Percentiles rank a stretch among this genome's conserved stretches.
Conservation (phyloP, 2,888 invertebrate species). For the Conomelus anceps region DNA sequence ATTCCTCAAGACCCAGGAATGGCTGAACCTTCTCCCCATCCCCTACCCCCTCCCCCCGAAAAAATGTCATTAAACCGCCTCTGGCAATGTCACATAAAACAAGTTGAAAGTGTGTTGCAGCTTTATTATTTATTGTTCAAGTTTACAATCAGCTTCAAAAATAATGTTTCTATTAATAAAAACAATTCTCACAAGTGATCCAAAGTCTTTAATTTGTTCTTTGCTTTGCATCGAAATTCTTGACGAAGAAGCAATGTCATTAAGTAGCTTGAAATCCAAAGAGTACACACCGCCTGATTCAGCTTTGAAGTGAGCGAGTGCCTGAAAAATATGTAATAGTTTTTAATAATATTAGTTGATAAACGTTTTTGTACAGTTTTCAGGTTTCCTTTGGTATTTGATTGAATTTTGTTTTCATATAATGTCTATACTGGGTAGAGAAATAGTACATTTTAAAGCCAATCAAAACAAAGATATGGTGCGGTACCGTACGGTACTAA, state of each 20-base stretch:
- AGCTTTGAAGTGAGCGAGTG: constrained; percentile 49
- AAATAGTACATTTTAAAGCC: too few relatives aligned
- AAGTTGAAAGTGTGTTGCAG: background rate
- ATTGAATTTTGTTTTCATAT: too few relatives aligned
- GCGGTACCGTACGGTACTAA: too few relatives aligned
- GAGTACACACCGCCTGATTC: constrained; percentile 52
- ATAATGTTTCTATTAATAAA: constrained; percentile 3
- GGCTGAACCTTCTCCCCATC: too few relatives aligned
- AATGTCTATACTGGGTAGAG: too few relatives aligned
- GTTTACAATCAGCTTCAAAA: constrained; percentile 15
- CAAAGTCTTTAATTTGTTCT: background rate
- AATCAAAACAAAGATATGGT: too few relatives aligned
- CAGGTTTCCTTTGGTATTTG: too few relatives aligned
- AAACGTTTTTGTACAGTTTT: too few relatives aligned
- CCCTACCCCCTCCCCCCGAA: too few relatives aligned
- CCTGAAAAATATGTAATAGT: constrained; percentile 43
- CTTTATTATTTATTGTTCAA: background rate
- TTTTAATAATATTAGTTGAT: background rate
- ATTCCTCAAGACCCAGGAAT: too few relatives aligned
- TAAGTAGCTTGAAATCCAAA: constrained; percentile 39
- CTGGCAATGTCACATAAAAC: too few relatives aligned
- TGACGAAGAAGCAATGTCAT: background rate
- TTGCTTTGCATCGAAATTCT: background rate
- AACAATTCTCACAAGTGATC: constrained; percentile 43
- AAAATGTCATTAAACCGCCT: too few relatives aligned